Conservation (phyloP, 2,113 vertebrate species). For the Carettochelys insculpta region DNA sequence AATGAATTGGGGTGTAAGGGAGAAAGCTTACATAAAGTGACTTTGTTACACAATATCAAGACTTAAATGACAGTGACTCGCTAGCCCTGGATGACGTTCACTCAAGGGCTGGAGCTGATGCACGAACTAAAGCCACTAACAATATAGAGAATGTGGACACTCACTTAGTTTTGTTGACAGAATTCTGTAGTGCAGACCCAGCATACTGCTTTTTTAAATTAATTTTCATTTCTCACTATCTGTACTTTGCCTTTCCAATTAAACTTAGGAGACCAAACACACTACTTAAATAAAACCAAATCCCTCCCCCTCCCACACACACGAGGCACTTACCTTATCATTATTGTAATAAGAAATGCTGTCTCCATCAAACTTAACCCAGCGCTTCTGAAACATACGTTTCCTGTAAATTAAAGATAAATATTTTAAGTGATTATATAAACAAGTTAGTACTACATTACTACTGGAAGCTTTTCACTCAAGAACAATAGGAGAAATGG, state of each 20-base stretch:
- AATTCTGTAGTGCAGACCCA: too few relatives aligned
- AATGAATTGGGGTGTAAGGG: background rate
- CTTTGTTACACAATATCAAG: background rate
- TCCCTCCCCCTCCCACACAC: background rate
- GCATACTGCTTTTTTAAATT: too few relatives aligned
- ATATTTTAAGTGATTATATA: background rate
- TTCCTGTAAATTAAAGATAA: conserved; percentile 80
- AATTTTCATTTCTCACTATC: background rate
- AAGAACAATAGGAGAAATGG: background rate
- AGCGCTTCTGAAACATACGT: conserved; percentile 91
- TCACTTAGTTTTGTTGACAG: too few relatives aligned
- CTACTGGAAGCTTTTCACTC: background rate
- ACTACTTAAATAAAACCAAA: too few relatives aligned
- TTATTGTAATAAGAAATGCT: conserved; percentile 93
- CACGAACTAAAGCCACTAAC: background rate
- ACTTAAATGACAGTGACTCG: background rate
- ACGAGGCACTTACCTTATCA: conserved; percentile 84
- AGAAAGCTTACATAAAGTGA: background rate
- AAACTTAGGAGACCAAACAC: background rate
- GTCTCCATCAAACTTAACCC: conserved; percentile 92
- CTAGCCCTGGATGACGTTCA: background rate
- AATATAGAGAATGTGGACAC: conserved; percentile 23
- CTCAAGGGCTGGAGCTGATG: background rate
- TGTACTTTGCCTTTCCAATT: background rate
- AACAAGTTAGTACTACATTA: background rate